phyloP scores from a whole-genome alignment of 2,888 invertebrate genomes.

The Leptinotarsa haldemani region DNA sequence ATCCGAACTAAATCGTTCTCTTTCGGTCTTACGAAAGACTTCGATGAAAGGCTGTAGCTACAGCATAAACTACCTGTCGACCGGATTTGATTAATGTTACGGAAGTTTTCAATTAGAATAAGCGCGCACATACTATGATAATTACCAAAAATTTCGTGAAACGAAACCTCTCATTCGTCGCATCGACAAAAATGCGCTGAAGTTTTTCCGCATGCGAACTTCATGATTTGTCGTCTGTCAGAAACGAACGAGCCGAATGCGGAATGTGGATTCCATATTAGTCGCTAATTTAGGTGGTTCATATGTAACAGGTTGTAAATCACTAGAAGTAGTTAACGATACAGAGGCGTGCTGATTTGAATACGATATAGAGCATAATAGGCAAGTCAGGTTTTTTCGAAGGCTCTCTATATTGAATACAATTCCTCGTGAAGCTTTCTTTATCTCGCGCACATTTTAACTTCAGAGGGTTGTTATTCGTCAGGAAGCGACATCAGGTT shows the following conservation, averaged over 20 bases:
- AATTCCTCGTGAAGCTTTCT: too few species aligned
- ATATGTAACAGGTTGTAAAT: slow-evolving; percentile 5
- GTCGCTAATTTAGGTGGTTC: slow-evolving; percentile 22
- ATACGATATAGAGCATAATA: neutral
- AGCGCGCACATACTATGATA: neutral
- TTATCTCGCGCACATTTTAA: too few species aligned
- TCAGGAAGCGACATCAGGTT: too few species aligned
- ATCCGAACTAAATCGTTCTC: neutral
- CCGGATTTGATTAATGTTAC: slow-evolving; percentile 1
- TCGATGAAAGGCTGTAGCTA: neutral
- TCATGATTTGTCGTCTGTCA: slow-evolving; percentile 24
- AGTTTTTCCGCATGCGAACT: slow-evolving; percentile 21
- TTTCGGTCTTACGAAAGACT: neutral
- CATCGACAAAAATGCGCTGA: neutral
- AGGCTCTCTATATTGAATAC: too few species aligned
- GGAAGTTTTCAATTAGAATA: neutral
- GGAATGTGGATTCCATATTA: slow-evolving; percentile 19
- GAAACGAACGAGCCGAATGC: slow-evolving; percentile 17
- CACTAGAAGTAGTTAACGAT: neutral
- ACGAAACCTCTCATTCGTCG: slow-evolving; percentile 12
- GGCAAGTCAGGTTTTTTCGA: too few species aligned
- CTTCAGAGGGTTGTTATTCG: too few species aligned
- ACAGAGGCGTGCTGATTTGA: slow-evolving; percentile 8
- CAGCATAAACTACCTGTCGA: neutral
- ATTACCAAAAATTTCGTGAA: slow-evolving; percentile 9